Evolutionary conservation across 2,888 invertebrate genomes (phyloP).

Genomic region (Drosophila stalkeri): DNA sequence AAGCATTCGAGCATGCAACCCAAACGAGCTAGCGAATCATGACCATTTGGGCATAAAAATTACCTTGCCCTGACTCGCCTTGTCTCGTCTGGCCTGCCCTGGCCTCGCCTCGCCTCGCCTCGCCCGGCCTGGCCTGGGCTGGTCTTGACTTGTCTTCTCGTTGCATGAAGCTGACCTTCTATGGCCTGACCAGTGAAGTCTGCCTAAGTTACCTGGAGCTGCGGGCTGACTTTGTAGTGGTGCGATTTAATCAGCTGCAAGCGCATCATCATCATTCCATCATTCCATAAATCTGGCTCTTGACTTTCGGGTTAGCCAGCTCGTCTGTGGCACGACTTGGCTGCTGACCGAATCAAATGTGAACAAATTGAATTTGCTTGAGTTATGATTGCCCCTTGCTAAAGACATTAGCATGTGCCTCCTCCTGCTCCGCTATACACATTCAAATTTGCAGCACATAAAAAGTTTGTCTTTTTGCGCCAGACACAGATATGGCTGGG

Average conservation of each 20-base stretch:
- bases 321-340: slow-evolving; percentile 30
- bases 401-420: slow-evolving; percentile 38
- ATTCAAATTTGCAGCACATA: slow-evolving; percentile 59
- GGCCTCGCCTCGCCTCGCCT: slow-evolving; percentile 1
- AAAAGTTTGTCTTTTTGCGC: slow-evolving; percentile 30
- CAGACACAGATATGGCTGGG: neutral
- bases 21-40: slow-evolving; percentile 69
- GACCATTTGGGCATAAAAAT: slow-evolving; percentile 77
- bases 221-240: slow-evolving; percentile 15
- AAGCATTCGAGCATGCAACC: slow-evolving; percentile 25
- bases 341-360: slow-evolving; percentile 27
- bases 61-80: slow-evolving; percentile 52
- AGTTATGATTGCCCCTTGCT: slow-evolving; percentile 59
- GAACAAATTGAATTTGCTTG: slow-evolving; percentile 65
- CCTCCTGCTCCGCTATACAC: slow-evolving; percentile 4
- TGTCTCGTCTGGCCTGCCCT: slow-evolving; percentile 3
- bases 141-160: slow-evolving; percentile 25
- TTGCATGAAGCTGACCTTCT: slow-evolving; percentile 58
- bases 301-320: slow-evolving; percentile 42
- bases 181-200: slow-evolving; percentile 33
- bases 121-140: slow-evolving; percentile 2
- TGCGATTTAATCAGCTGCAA: slow-evolving; percentile 48
- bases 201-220: slow-evolving; percentile 46
- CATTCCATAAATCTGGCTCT: slow-evolving; percentile 37
- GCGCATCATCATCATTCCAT: slow-evolving; percentile 22